Conservation (phyloP, 2,888 invertebrate species). For the Artemia sp. region DNA sequence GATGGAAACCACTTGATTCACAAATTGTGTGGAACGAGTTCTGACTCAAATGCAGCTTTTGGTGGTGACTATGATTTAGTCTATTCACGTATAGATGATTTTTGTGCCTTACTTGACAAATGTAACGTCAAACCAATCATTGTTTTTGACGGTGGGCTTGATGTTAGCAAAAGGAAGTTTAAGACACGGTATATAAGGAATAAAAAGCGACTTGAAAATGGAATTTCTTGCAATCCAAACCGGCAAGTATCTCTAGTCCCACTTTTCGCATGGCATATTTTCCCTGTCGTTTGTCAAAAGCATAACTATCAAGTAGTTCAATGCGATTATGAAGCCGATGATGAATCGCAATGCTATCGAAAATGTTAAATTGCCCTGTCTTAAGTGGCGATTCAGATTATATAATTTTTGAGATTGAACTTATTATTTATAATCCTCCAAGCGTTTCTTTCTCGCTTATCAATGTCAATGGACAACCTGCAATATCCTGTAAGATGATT, state of each 20-base stretch:
- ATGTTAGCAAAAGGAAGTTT: conserved; percentile 46
- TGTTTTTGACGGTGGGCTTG: conserved; percentile 50
- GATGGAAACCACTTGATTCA: conserved; percentile 42
- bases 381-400: conserved; percentile 88
- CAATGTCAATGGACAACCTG: conserved; percentile 30
- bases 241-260: conserved; percentile 43
- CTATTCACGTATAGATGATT: conserved; percentile 44
- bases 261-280: conserved; percentile 51
- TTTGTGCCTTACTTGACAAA: conserved; percentile 48
- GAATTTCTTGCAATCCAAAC: conserved; percentile 23
- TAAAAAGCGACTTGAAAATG: conserved; percentile 25
- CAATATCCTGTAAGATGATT: conserved; percentile 51
- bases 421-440: conserved; percentile 49
- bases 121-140: conserved; percentile 56
- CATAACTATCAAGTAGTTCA: conserved; percentile 48
- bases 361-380: conserved; percentile 60
- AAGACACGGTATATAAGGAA: conserved; percentile 38
- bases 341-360: conserved; percentile 66
- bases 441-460: conserved; percentile 33
- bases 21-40: conserved; percentile 29
- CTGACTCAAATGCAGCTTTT: conserved; percentile 44
- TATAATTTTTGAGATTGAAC: conserved; percentile 64
- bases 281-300: conserved; percentile 48
- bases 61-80: conserved; percentile 71
- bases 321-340: conserved; percentile 76